phyloP scores from a whole-genome alignment of 2,113 vertebrate genomes.

The Paradoxurus hermaphroditus region DNA sequence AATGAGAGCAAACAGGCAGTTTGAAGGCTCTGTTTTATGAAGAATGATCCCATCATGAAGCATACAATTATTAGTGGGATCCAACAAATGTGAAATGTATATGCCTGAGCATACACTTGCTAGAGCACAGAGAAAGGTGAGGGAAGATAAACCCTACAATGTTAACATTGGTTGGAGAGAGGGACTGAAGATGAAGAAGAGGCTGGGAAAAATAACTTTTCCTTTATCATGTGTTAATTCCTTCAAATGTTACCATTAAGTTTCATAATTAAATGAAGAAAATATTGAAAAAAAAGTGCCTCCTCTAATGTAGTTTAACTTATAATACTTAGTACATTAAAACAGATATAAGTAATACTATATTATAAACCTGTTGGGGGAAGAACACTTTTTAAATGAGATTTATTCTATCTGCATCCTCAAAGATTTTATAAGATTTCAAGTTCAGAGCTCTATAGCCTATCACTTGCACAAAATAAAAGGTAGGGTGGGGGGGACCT shows the following conservation, averaged over 20 bases:
- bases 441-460: constrained; percentile 48
- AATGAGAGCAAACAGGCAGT: background rate
- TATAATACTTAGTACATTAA: background rate
- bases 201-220: background rate
- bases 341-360: constrained; percentile 3
- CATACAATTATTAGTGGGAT: background rate
- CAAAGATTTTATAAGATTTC: constrained; percentile 54
- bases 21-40: background rate
- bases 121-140: background rate
- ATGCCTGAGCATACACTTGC: background rate
- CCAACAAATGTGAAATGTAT: background rate
- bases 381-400: constrained; percentile 30
- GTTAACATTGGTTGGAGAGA: background rate
- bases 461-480: constrained; percentile 66
- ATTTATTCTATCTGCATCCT: constrained; percentile 46
- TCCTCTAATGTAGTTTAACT: background rate
- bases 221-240: background rate
- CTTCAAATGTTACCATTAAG: background rate
- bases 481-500: background rate
- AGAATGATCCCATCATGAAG: background rate
- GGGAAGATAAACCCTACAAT: background rate
- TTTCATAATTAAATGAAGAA: constrained; percentile 42
- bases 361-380: background rate
- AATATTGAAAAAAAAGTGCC: background rate
- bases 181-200: background rate